These are phyloP conservation scores for Pseudomyrmex sp. DNA, from an alignment of 1,140 invertebrate species.

Conservation along the genomic window DNA sequence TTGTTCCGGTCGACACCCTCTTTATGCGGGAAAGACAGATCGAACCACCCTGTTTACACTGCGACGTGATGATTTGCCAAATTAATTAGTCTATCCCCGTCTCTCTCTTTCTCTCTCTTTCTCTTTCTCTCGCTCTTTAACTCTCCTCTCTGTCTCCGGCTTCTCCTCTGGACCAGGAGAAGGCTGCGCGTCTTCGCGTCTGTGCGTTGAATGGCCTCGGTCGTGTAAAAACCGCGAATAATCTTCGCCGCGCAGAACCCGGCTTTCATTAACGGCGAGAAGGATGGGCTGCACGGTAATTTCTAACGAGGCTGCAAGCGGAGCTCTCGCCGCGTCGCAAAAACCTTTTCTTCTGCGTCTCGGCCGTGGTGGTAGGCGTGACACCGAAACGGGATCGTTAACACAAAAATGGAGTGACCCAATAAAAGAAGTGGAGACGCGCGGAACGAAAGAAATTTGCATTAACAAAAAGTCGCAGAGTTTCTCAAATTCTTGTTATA, in stretches of 20 bases:
- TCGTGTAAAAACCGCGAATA: constrained; percentile 72
- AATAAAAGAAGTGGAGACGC: constrained; percentile 55
- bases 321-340: constrained; percentile 57
- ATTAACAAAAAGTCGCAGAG: background rate
- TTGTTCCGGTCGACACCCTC: constrained; percentile 55
- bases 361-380: constrained; percentile 61
- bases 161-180: constrained; percentile 21
- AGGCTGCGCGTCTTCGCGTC: constrained; percentile 25
- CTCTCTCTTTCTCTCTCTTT: constrained; percentile 48
- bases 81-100: constrained; percentile 75
- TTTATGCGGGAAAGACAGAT: constrained; percentile 75
- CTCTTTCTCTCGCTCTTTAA: constrained; percentile 9
- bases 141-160: background rate
- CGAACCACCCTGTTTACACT: constrained; percentile 78
- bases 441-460: constrained; percentile 42
- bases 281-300: constrained; percentile 67
- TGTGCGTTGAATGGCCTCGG: constrained; percentile 35
- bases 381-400: constrained; percentile 70
- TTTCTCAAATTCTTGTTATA: background rate
- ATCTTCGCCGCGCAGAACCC: constrained; percentile 65
- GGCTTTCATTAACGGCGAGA: constrained; percentile 72
- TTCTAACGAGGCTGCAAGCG: constrained; percentile 68
- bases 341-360: constrained; percentile 58
- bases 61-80: constrained; percentile 77
- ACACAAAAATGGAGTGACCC: constrained; percentile 68